These are phyloP conservation scores for Platorchestia sp. DNA, from an alignment of 1,140 invertebrate genomes.

Conservation along the genomic window DNA sequence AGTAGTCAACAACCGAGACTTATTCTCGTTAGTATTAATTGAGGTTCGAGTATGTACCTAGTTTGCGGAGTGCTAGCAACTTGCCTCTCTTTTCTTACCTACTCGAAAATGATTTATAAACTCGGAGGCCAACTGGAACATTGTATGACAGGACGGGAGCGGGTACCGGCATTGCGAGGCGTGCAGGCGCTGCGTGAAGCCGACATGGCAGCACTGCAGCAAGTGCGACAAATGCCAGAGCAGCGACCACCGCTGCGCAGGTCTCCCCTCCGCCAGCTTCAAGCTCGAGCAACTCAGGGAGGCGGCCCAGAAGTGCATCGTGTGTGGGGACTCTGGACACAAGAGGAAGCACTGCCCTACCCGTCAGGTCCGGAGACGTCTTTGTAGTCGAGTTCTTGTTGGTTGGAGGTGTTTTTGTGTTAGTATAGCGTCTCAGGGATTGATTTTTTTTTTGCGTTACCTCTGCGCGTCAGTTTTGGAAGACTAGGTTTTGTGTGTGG, in stretches of 20 bases:
- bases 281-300: constrained; percentile 7
- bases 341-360: constrained; percentile 60
- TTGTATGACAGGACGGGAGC: constrained; percentile 77
- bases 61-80: no score
- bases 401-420: no score
- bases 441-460: background rate
- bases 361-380: constrained; percentile 49
- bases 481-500: no score
- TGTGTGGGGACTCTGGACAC: constrained; percentile 57
- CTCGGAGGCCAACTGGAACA: no score
- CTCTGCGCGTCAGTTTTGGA: no score
- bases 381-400: background rate
- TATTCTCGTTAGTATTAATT: no score
- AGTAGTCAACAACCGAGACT: no score
- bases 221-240: constrained; percentile 79
- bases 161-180: constrained; percentile 82
- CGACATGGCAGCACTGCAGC: constrained; percentile 84
- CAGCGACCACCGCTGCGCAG: constrained; percentile 76
- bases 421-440: background rate
- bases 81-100: no score
- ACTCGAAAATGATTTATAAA: no score
- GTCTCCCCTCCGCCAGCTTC: background rate
- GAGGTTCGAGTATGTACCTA: no score
- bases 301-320: constrained; percentile 38
- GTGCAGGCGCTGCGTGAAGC: constrained; percentile 87